Evolutionary conservation across 2,888 invertebrate genomes (phyloP), one percentile per base, ranked within the genome.

Genomic region (Bruchidius siliquastri): DNA sequence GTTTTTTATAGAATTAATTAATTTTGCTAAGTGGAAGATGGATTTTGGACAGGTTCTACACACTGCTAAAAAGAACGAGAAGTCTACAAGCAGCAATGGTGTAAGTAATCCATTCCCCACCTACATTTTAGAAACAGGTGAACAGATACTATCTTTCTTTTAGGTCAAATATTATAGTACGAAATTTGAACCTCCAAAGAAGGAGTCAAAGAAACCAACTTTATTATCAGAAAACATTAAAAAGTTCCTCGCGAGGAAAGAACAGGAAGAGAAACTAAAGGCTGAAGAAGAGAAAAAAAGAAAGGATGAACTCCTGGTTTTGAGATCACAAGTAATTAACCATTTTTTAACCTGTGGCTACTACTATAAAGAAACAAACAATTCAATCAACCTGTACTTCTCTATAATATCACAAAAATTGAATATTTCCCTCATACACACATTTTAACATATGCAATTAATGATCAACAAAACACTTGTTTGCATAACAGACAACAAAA

Each of bases 171-270:
- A 90, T 83, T 96, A 95, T 83, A 92, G 91, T 82, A 93, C 95
- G 0, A 92, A 92, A 79, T 95, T 93, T 84, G 90, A 92, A 76
- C 94, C 96, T 0, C 94, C 95, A 0, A 95, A 95, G 83, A 96
- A 95, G 82, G 91, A 92, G 81, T 89, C 90, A 68, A 89, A 90
- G 67, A 92, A 92, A 80, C 90, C 91, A 72, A 90, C 89, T 80
- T 88, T 87, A 75, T 87, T 96, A 8, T 95, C 95, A 0, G 90
- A 89, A 0, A 95, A 95, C 80, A 93, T 96, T 72, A 92, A 94
- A 83, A 94, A 92, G 83, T 96, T 96, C 85, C 87, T 96, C 21
- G 94, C 92, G 0, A 92, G 92, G 80, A 94, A 93, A 82, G 94
- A 95, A 83, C 92, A 92, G 75, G 96, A 96, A 83, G 95, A 96